A percentile compares a stretch with the other conserved stretches of the same genome.
phyloP scores from a whole-genome alignment of 2,113 vertebrate genomes.

The Rhabdomys dilectus region DNA sequence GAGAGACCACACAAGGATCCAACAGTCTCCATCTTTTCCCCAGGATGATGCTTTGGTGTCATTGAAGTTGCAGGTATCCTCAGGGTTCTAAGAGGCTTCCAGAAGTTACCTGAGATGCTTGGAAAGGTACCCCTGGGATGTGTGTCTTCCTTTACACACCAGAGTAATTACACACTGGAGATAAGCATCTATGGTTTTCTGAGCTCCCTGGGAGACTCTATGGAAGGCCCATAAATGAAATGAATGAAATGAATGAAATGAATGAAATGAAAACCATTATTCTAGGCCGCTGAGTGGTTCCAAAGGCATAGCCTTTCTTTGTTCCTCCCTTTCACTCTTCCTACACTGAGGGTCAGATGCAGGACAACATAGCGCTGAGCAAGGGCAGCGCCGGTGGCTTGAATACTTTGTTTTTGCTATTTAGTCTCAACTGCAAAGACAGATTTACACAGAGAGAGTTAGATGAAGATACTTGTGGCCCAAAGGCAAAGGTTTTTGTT shows the following conservation, averaged over 20 bases:
- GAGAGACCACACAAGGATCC: neutral
- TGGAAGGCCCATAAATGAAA: neutral
- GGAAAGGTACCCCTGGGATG: neutral
- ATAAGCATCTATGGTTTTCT: neutral
- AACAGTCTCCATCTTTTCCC: neutral
- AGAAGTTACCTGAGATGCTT: neutral
- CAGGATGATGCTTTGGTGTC: neutral
- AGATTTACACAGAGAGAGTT: neutral
- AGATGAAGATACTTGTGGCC: neutral
- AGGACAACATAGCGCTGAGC: neutral
- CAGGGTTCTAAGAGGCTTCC: neutral
- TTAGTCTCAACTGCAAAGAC: neutral
- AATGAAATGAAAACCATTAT: neutral
- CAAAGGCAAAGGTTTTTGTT: neutral
- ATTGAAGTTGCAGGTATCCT: neutral
- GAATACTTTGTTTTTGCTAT: neutral
- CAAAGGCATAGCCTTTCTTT: neutral
- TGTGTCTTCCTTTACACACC: neutral
- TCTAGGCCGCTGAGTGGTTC: neutral
- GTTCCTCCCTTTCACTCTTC: neutral
- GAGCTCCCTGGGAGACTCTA: neutral
- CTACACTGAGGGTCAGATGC: neutral
- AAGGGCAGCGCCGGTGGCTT: neutral
- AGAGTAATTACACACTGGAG: neutral
- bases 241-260: neutral